Evolutionary conservation across 2,797 vertebrate species (phyloP), one percentile per base, ranked within the genome.

Genomic region (Argya squamiceps): DNA sequence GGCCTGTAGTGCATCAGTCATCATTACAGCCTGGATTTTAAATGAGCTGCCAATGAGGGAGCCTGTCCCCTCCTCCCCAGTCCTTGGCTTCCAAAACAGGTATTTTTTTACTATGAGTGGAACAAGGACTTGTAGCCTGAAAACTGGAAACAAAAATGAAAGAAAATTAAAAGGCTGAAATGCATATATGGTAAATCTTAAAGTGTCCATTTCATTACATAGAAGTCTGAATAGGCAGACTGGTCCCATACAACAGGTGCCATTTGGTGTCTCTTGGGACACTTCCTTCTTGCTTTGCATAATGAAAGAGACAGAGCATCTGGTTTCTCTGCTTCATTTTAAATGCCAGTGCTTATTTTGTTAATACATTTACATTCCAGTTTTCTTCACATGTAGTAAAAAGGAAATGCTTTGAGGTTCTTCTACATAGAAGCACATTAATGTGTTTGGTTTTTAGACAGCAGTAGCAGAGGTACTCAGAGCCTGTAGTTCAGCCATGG

Each of bases 281-380:
- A 47, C 11, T 84, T 78, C 36, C 64, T 93, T 84, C 73, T 94
- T 86, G 49, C 73, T 88, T 86, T 92, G 44, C 67, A 64, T 74
- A 27, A 78, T 77, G 70, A 82, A 19, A 21, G 50, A 91, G 77
- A 79, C 30, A 74, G 74, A 92, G 74, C 77, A 80, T 80, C 88
- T 93, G 90, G 41, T 83, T 95, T 53, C 80, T 84, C 79, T 83
- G 83, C 80, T 75, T 93, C 74, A 26, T 94, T 93, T 92, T 29
- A 84, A 82, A 92, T 73, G 68, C 47, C 67, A 83, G 2, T 68
- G 80, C 49, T 94, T 92, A 70, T 74, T 92, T 84, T 89, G 37
- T 59, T 89, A 73, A 88, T 88, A 55, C 34, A 37, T 73, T 94
- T 86, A 82, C 34, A 56, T 84, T 86, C 52, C 19, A 52, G 5